Conservation (phyloP, 2,113 vertebrate genomes). For the Gymnobelideus leadbeateri region DNA sequence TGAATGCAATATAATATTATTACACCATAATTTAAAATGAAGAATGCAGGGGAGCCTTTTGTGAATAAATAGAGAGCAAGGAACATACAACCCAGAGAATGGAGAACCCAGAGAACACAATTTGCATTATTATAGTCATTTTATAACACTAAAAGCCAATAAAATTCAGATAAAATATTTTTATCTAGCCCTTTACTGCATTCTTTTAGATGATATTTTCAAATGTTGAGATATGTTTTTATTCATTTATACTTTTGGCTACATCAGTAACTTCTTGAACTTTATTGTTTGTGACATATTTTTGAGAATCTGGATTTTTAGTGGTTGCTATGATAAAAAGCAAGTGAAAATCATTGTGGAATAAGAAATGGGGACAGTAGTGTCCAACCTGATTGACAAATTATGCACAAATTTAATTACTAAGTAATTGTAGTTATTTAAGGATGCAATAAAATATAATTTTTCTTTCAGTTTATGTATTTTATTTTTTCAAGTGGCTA, state of each 20-base stretch:
- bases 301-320: background rate
- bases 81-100: background rate
- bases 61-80: background rate
- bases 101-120: background rate
- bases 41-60: background rate
- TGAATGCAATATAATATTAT: background rate
- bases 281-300: background rate
- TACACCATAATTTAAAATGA: background rate
- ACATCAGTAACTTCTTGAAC: background rate
- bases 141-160: background rate
- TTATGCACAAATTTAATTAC: background rate
- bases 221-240: background rate
- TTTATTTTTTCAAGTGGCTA: background rate
- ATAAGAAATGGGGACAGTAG: background rate
- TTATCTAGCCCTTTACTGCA: background rate
- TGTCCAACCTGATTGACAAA: background rate
- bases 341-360: background rate
- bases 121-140: background rate
- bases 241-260: background rate
- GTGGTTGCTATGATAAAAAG: background rate
- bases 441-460: background rate
- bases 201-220: background rate
- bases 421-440: background rate
- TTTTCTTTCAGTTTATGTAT: background rate
- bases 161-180: background rate